Evolutionary conservation across 2,888 invertebrate genomes (phyloP), one percentile per base, ranked within the genome.

Genomic region (Anticlea derivata): DNA sequence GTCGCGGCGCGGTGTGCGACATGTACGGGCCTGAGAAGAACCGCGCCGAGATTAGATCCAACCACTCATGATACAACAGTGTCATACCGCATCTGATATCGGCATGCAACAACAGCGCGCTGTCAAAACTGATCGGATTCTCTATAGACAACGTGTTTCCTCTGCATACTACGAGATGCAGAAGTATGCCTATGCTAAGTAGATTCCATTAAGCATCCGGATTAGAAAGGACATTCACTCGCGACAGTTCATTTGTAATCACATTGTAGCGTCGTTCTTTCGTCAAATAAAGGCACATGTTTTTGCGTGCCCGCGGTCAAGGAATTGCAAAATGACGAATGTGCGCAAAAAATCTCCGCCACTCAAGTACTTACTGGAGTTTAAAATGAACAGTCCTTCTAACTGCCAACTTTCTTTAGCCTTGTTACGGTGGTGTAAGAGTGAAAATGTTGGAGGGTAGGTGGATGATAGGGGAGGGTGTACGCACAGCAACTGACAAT

Each of bases 241-340:
- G 13, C 26, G 38, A 39, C 40, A 10, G 46, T 44, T 51, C 35
- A 50, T 55, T 55, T 50, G 58, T 55, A 53, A 44, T 13, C 58
- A 50, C 44, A 27, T 37, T 38, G 50, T 40, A 51, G 40, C 49
- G 27, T 10, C n/a, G 17, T 40, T 12, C 20, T 45, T 35, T 22
- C 47, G 13, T 5, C 43, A 30, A 29, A 46, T 53, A 49, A 40
- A 49, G 50, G 11, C 13, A 48, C 45, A 48, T 50, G 40, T 38
- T 48, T 17, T 31, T 51, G 53, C 49, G 51, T 59, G 46, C 30
- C 17, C 35, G 35, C 48, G 13, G 37, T 5, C 26, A 20, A 12
- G 13, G 41, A 24, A 57, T 50, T 48, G 55, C 46, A 45, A 53
- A 44, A 57, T 57, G 57, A 60, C 57, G 58, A 58, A 58, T 60